Evolutionary conservation across 2,797 vertebrate species (phyloP).

Genomic region (Heteromormyrus szaboi): DNA sequence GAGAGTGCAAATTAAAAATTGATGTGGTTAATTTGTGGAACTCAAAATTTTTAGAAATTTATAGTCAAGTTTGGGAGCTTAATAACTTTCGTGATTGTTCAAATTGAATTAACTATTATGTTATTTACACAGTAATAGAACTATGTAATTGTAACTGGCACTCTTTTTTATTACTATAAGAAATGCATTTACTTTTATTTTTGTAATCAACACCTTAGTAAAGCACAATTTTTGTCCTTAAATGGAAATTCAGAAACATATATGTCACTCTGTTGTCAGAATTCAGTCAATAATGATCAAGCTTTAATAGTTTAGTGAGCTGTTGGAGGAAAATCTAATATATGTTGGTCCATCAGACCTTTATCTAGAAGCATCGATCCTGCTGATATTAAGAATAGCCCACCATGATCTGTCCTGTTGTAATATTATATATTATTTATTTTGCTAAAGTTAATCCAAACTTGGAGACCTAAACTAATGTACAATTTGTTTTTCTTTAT

Average conservation of each 20-base stretch:
- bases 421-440: neutral
- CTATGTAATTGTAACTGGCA: neutral
- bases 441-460: neutral
- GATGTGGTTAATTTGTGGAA: neutral
- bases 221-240: neutral
- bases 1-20: neutral
- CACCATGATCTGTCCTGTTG: neutral
- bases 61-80: neutral
- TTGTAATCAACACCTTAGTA: neutral
- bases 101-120: neutral
- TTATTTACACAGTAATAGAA: neutral
- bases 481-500: slow-evolving; percentile 8
- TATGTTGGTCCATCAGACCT: neutral
- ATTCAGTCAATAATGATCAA: neutral
- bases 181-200: neutral
- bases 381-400: neutral
- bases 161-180: neutral
- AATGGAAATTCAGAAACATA: neutral
- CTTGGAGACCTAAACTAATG: neutral
- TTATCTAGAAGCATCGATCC: neutral
- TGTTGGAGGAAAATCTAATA: neutral
- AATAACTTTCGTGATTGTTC: neutral
- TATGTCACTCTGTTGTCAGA: neutral
- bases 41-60: neutral
- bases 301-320: neutral